Conservation (phyloP, 2,113 vertebrate species). For the Todiramphus chloris region DNA sequence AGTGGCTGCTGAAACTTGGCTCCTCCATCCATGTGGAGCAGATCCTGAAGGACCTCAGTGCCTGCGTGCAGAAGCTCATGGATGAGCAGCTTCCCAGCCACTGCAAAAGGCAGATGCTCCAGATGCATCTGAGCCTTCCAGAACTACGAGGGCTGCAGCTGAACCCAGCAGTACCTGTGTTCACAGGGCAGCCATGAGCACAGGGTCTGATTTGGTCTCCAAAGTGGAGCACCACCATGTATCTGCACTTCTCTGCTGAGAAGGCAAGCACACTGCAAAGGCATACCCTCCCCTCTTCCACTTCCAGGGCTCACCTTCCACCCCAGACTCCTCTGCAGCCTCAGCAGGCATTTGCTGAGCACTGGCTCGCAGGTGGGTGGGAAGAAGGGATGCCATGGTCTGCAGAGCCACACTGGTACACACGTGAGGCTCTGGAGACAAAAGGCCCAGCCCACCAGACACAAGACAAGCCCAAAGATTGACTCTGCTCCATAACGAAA, state of each 20-base stretch:
- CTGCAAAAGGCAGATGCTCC: not conserved
- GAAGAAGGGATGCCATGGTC: not conserved
- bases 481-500: not conserved
- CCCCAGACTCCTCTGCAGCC: not conserved
- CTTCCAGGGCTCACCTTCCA: not conserved
- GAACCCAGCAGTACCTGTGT: not conserved
- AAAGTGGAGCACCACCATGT: not conserved
- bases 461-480: not conserved
- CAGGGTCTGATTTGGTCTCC: not conserved
- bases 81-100: not conserved
- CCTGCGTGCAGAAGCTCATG: rapidly evolving
- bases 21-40: rapidly evolving
- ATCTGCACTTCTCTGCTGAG: not conserved
- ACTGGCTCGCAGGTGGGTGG: not conserved
- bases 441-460: not conserved
- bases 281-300: rapidly evolving
- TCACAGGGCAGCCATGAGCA: not conserved
- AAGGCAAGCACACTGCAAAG: not conserved
- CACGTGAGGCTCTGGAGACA: not conserved
- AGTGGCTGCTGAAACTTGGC: not conserved
- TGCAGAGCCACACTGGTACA: not conserved
- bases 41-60: not conserved
- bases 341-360: rapidly evolving
- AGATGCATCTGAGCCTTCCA: not conserved
- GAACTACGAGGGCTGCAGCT: not conserved